Conservation (phyloP, 2,888 invertebrate genomes). For the Ganaspis brasiliensis region DNA sequence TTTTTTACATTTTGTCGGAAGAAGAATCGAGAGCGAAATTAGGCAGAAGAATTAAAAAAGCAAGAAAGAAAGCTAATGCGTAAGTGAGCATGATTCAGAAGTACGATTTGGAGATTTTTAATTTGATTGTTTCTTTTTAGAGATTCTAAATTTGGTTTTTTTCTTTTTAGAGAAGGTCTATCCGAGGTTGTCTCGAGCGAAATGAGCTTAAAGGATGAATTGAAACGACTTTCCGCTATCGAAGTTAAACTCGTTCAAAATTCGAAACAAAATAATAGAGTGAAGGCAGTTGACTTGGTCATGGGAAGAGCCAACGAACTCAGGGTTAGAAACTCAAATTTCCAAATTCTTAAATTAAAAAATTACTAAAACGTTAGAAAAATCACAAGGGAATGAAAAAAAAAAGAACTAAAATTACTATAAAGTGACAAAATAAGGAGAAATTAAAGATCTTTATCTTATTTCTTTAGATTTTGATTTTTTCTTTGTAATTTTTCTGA, state of each 20-base stretch:
- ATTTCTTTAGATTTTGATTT: no score
- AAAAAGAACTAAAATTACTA: no score
- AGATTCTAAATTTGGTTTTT: neutral
- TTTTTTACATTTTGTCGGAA: conserved; percentile 90
- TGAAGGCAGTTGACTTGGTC: conserved; percentile 86
- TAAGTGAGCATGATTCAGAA: conserved; percentile 44
- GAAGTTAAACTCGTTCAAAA: conserved; percentile 79
- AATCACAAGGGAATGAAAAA: no score
- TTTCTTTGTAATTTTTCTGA: no score
- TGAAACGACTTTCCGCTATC: conserved; percentile 86
- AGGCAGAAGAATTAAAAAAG: conserved; percentile 90
- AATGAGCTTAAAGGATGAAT: conserved; percentile 86
- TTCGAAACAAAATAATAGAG: conserved; percentile 81
- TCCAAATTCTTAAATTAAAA: no score
- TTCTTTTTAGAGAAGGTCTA: conserved; percentile 63
- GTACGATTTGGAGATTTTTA: neutral
- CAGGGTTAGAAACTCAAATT: conserved; percentile 81
- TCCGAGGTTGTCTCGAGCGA: conserved; percentile 77
- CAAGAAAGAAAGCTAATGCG: conserved; percentile 82
- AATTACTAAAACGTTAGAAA: no score
- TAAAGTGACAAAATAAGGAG: no score
- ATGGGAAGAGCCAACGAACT: conserved; percentile 88
- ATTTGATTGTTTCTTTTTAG: neutral
- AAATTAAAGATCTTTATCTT: no score
- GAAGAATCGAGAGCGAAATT: conserved; percentile 87